Conservation (phyloP, 2,113 vertebrate genomes). For the Podarcis cretensis region DNA sequence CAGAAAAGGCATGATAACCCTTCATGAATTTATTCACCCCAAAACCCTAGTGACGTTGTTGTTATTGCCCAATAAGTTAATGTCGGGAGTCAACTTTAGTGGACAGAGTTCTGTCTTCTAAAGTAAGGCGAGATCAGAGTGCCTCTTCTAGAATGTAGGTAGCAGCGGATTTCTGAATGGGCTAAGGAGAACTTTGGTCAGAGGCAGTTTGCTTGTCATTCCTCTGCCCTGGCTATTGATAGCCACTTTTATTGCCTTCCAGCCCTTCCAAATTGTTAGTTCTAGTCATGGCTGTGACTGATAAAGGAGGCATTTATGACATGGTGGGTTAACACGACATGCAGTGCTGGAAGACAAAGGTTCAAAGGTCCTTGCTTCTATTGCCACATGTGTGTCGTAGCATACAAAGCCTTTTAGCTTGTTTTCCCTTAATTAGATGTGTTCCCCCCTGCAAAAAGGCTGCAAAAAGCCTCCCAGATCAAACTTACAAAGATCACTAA, state of each 20-base stretch:
- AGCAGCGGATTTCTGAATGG: background rate
- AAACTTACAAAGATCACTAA: too few relatives aligned
- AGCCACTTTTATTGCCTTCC: background rate
- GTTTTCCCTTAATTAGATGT: too few relatives aligned
- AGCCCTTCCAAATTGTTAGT: background rate
- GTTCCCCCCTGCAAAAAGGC: too few relatives aligned
- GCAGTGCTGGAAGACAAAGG: background rate
- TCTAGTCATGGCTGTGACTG: background rate
- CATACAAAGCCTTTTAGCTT: background rate
- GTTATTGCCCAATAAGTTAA: too few relatives aligned
- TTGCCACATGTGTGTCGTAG: background rate
- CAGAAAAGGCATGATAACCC: background rate
- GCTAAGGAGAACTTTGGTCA: background rate
- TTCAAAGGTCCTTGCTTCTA: too few relatives aligned
- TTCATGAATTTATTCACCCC: background rate
- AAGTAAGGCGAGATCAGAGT: background rate
- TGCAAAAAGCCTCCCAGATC: too few relatives aligned
- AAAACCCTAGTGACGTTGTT: background rate
- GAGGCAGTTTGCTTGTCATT: too few relatives aligned
- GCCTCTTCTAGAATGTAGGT: constrained; percentile 23
- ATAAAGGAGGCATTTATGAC: background rate
- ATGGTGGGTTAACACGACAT: background rate
- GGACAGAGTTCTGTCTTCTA: background rate
- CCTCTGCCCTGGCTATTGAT: background rate
- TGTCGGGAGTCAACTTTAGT: background rate